A percentile compares a stretch with the other conserved stretches of the same genome.
Conservation (phyloP, 2,797 vertebrate species). For the Tapirus indicus region DNA sequence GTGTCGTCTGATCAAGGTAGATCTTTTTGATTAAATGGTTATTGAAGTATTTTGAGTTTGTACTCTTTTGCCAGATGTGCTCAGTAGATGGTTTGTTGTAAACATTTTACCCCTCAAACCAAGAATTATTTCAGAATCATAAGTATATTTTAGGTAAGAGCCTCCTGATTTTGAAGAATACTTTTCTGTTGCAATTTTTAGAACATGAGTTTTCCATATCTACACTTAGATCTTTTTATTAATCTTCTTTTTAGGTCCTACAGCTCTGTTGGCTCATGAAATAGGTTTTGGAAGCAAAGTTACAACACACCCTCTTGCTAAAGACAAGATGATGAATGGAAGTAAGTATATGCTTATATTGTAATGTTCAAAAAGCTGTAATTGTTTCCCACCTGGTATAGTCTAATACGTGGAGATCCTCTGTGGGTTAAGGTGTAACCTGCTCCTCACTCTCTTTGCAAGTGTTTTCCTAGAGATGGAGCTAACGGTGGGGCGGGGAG, state of each 20-base stretch:
- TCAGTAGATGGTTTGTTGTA: neutral
- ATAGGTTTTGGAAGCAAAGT: constrained; percentile 96
- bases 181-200: neutral
- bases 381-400: accelerated
- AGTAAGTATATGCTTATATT: constrained; percentile 87
- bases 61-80: neutral
- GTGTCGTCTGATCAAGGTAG: no score
- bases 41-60: neutral
- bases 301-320: constrained; percentile 96
- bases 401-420: accelerated
- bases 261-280: constrained; percentile 96
- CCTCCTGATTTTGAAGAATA: neutral
- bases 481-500: accelerated
- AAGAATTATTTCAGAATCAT: neutral
- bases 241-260: constrained; percentile 92
- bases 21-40: neutral
- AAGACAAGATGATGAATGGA: constrained; percentile 98
- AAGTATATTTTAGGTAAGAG: neutral
- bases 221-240: neutral
- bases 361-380: accelerated
- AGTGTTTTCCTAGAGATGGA: accelerated
- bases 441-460: neutral
- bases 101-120: neutral
- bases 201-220: neutral
- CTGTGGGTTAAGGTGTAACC: neutral